Percentiles rank a stretch among this genome's conserved stretches.
Evolutionary conservation across 2,113 vertebrate species (phyloP).

Genomic region (Epinephelus cyanopodus): DNA sequence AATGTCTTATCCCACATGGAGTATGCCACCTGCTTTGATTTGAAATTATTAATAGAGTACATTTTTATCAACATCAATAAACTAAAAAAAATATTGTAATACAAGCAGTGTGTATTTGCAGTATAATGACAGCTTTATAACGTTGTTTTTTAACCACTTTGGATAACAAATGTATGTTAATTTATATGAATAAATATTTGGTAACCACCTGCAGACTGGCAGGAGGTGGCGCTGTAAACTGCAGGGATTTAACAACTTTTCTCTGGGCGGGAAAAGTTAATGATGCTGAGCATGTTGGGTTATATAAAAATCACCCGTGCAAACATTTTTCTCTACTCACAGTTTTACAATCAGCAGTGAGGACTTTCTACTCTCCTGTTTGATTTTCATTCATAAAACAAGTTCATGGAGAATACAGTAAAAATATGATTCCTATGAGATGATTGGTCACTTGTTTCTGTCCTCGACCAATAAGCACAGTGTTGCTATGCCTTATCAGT

Average conservation of each 20-base stretch:
- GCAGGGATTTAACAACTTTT: not conserved
- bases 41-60: not conserved
- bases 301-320: not conserved
- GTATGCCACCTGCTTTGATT: conserved; percentile 7
- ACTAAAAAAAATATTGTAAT: not conserved
- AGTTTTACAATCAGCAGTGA: not conserved
- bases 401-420: conserved; percentile 1
- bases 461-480: conserved; percentile 70
- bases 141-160: not conserved
- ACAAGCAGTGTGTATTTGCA: not conserved
- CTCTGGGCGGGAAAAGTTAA: not conserved
- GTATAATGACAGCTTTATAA: not conserved
- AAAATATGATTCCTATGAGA: not conserved
- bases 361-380: fast-evolving
- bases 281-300: not conserved
- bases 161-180: not conserved
- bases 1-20: conserved; percentile 14
- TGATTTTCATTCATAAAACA: not conserved
- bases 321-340: not conserved
- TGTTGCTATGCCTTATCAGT: conserved; percentile 80
- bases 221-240: conserved; percentile 56
- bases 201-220: conserved; percentile 8
- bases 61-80: conserved; percentile 21
- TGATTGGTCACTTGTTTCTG: conserved; percentile 46
- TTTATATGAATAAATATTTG: not conserved